phyloP scores from a whole-genome alignment of 1,140 invertebrate genomes.

The Drosophila carrolli region DNA sequence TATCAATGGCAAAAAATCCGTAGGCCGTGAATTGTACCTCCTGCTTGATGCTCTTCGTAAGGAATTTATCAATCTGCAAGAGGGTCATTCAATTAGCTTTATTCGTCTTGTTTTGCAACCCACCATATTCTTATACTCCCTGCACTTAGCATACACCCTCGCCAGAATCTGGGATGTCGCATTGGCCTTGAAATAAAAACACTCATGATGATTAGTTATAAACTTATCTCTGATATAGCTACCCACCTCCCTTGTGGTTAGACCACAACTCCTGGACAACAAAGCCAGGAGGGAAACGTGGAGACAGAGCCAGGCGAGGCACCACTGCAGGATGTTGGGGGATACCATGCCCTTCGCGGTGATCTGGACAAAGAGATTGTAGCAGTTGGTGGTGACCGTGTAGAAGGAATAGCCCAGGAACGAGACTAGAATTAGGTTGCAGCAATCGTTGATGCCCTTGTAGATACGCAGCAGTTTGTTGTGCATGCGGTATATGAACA shows the following conservation, averaged over 20 bases:
- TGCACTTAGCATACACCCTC: conserved; percentile 73
- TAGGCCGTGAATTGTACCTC: conserved; percentile 82
- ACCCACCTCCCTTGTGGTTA: conserved; percentile 69
- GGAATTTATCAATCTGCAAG: conserved; percentile 79
- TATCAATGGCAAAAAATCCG: conserved; percentile 82
- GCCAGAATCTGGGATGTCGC: conserved; percentile 74
- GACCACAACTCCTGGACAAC: conserved; percentile 67
- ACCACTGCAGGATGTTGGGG: conserved; percentile 68
- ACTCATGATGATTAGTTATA: conserved; percentile 16
- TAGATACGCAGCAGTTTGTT: conserved; percentile 77
- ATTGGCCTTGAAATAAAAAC: conserved; percentile 64
- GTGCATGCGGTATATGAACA: conserved; percentile 79
- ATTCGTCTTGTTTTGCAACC: background rate
- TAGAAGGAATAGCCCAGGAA: conserved; percentile 83
- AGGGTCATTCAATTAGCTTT: background rate
- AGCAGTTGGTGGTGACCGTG: conserved; percentile 82
- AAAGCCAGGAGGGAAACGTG: conserved; percentile 67
- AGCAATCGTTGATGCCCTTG: conserved; percentile 76
- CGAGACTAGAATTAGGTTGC: conserved; percentile 75
- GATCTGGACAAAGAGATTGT: conserved; percentile 81
- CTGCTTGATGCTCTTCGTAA: conserved; percentile 83
- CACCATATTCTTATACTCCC: conserved; percentile 81
- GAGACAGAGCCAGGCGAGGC: conserved; percentile 67
- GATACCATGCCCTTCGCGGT: conserved; percentile 67
- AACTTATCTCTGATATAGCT: background rate